Conservation (phyloP, 2,888 invertebrate species). For the Erebia epiphron region DNA sequence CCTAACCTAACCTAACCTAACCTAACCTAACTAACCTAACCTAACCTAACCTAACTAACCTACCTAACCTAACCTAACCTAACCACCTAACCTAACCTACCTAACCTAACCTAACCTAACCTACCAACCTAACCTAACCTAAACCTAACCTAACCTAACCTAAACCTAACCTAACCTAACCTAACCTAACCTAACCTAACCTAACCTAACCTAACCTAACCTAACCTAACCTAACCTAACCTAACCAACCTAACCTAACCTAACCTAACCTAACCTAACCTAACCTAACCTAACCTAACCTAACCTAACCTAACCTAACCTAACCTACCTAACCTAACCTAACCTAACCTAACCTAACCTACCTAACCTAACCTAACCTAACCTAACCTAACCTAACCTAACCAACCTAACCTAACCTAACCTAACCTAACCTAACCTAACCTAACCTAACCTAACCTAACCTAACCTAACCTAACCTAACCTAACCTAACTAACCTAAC, state of each 20-base stretch:
- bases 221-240: conserved; percentile 36
- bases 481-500: conserved; percentile 21
- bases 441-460: too few species aligned
- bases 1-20: conserved; percentile 12
- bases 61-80: conserved; percentile 11
- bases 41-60: conserved; percentile 11
- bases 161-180: too few species aligned
- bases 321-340: conserved; percentile 34
- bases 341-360: too few species aligned
- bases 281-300: conserved; percentile 36
- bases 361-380: conserved; percentile 30
- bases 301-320: conserved; percentile 35
- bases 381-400: conserved; percentile 34
- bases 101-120: conserved; percentile 10
- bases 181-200: conserved; percentile 37
- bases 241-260: too few species aligned
- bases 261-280: conserved; percentile 27
- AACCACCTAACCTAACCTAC: not conserved
- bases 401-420: too few species aligned
- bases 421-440: conserved; percentile 31
- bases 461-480: conserved; percentile 12
- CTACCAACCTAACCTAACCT: not conserved
- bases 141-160: conserved; percentile 14
- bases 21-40: conserved; percentile 12
- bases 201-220: conserved; percentile 38